Percentiles rank a stretch among this genome's conserved stretches.
Conservation (phyloP, 1,140 invertebrate species). For the Laupala kohalensis region DNA sequence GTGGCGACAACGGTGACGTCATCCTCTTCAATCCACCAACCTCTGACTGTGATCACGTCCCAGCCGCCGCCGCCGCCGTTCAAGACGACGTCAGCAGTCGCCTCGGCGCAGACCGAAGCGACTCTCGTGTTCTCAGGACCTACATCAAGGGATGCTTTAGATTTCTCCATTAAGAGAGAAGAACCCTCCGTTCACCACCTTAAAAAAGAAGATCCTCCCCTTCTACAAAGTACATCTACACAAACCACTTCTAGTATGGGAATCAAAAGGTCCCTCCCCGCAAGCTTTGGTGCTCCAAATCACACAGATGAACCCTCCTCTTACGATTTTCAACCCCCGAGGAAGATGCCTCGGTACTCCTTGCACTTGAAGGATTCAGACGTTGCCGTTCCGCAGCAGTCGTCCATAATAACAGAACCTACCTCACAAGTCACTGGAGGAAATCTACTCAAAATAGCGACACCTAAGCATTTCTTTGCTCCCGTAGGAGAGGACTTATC, state of each 20-base stretch:
- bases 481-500: background rate
- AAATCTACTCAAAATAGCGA: conserved; percentile 1
- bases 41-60: background rate
- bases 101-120: too few species aligned
- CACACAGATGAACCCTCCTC: background rate
- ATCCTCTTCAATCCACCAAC: conserved; percentile 2
- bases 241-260: background rate
- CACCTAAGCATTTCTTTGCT: background rate
- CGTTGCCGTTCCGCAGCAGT: background rate
- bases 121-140: too few species aligned
- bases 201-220: background rate
- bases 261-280: background rate
- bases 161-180: conserved; percentile 1
- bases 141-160: background rate
- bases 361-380: background rate
- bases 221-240: background rate
- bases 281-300: background rate
- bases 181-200: background rate
- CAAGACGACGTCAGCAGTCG: too few species aligned
- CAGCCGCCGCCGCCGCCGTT: background rate
- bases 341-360: conserved; percentile 1
- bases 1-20: conserved; percentile 1
- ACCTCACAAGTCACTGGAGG: background rate
- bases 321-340: background rate
- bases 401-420: too few species aligned